phyloP scores from a whole-genome alignment of 2,888 invertebrate species.

The Nomada lathburiana region DNA sequence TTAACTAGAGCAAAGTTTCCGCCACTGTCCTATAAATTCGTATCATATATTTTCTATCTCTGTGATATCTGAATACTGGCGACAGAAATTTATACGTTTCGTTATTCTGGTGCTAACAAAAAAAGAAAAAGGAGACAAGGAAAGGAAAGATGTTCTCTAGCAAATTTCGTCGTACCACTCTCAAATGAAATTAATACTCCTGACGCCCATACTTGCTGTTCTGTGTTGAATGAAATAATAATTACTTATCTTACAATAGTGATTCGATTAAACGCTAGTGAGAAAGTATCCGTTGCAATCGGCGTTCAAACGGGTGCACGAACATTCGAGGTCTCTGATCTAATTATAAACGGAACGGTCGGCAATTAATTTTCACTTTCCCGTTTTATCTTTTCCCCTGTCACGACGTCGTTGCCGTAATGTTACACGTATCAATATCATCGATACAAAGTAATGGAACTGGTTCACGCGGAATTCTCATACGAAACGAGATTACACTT shows the following conservation, averaged over 20 bases:
- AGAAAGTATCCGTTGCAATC: constrained; percentile 16
- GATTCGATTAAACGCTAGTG: constrained; percentile 16
- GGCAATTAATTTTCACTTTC: constrained; percentile 30
- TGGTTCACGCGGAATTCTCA: constrained; percentile 17
- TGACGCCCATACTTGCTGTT: background rate
- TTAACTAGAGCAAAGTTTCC: background rate
- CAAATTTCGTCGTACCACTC: background rate
- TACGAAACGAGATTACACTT: constrained; percentile 8
- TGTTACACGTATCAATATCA: background rate
- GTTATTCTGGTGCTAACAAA: background rate
- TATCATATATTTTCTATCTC: background rate
- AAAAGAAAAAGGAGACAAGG: no score
- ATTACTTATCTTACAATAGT: background rate
- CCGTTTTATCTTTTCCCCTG: background rate
- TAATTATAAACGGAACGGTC: constrained; percentile 26
- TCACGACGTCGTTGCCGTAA: background rate
- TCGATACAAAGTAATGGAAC: constrained; percentile 21
- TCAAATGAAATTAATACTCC: constrained; percentile 15
- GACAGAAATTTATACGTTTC: constrained; percentile 27
- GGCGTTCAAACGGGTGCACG: constrained; percentile 3
- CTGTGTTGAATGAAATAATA: background rate
- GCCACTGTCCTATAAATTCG: constrained; percentile 18
- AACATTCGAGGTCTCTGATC: constrained; percentile 19
- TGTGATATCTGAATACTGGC: background rate
- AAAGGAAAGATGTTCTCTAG: no score